Evolutionary conservation across 1,140 invertebrate species (phyloP).

Genomic region (Caenorhabditis latens): DNA sequence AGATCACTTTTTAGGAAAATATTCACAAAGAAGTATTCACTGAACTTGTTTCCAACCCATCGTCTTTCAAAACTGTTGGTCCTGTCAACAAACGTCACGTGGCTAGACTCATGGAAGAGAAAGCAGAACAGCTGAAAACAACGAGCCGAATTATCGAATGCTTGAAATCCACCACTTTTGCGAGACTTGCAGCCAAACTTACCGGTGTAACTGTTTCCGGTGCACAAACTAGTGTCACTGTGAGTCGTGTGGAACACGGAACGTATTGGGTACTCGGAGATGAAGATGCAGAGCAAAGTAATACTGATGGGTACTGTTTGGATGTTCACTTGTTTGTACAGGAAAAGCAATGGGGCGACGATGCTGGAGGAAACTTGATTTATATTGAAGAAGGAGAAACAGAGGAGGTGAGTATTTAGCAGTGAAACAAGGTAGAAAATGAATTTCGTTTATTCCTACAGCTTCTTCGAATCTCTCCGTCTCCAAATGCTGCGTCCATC

Average conservation of each 20-base stretch:
- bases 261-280: slow-evolving; percentile 44
- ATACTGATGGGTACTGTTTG: slow-evolving; percentile 27
- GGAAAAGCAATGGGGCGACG: background rate
- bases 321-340: slow-evolving; percentile 28
- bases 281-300: slow-evolving; percentile 42
- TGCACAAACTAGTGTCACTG: slow-evolving; percentile 12
- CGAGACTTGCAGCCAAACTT: slow-evolving; percentile 7
- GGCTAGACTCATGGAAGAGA: background rate
- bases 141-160: background rate
- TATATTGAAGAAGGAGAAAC: slow-evolving; percentile 23
- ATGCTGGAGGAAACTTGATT: slow-evolving; percentile 22
- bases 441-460: background rate
- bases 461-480: slow-evolving; percentile 31
- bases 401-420: background rate
- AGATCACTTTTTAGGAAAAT: background rate
- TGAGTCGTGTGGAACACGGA: slow-evolving; percentile 30
- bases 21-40: slow-evolving; percentile 4
- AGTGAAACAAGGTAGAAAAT: background rate
- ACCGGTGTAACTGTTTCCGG: slow-evolving; percentile 17
- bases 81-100: slow-evolving; percentile 31
- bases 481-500: slow-evolving; percentile 22
- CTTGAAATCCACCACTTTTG: slow-evolving; percentile 13
- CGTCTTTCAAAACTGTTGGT: background rate
- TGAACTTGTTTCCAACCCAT: slow-evolving; percentile 13
- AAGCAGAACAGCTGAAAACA: background rate